Evolutionary conservation across 2,888 invertebrate genomes (phyloP), one percentile per base, ranked within the genome.

Genomic region (Ormyrus thymus): DNA sequence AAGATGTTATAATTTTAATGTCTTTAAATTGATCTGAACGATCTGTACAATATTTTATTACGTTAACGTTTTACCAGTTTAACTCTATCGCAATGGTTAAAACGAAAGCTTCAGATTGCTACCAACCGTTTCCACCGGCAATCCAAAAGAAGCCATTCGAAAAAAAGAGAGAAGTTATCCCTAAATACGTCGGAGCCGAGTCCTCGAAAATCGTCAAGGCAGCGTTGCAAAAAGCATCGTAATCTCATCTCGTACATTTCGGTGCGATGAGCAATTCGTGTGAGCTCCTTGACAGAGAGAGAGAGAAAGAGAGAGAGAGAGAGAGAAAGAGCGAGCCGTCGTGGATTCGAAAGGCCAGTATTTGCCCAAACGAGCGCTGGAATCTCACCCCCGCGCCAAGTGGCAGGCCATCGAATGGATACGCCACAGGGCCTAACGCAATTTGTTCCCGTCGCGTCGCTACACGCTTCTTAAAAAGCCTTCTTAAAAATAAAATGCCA

Each of bases 281-380:
- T 4, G 29, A 29, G 29, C 29, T 29, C 29, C 29, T 29, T 4
- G 29, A 29, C 3, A n/a, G n/a, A 29, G 29, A 3, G 29, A 29
- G 29, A 29, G 3, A 29, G 29, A 1, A 2, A 29, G 29, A 29
- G 29, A 29, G 29, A n/a, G n/a, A 29, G 29, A 3, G 29, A 29
- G 29, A 29, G 3, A 29, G 29, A 1, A 2, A 29, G 29, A 29
- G 29, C 2, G 29, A n/a, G 46, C 13, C 64, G 50, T 51, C 48
- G 15, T 64, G 64, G 10, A 64, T 72, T 72, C 53, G 64, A 72
- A 55, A 46, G 64, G 72, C 72, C 15, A 73, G 64, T 73, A 73
- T 73, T 73, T 65, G 50, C 56, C 29, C 29, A 65, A n/a, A 15
- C 48, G 8, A 29, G 8, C 9, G 29, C 13, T 29, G 29, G 7